Evolutionary conservation across 1,140 invertebrate species (phyloP).

Genomic region (Meloidogyne hapla): DNA sequence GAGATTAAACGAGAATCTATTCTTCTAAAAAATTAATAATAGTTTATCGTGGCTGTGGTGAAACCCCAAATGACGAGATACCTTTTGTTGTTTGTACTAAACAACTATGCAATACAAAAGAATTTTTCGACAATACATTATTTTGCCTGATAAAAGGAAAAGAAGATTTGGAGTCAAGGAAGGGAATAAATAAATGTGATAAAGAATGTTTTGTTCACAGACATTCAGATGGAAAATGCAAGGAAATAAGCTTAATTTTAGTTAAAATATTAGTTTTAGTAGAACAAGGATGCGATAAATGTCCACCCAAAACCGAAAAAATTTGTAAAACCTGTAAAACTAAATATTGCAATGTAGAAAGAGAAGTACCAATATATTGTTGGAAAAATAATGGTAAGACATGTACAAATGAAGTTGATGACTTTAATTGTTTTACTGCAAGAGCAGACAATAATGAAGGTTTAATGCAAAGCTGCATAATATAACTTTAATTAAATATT

Average conservation of each 20-base stretch:
- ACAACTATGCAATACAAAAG: background rate
- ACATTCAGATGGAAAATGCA: background rate
- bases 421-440: no score
- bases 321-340: background rate
- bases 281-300: background rate
- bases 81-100: background rate
- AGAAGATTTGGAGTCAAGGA: no score
- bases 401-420: no score
- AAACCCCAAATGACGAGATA: background rate
- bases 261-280: background rate
- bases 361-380: background rate
- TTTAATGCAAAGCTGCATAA: no score
- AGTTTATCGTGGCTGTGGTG: background rate
- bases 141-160: no score
- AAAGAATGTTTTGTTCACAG: no score
- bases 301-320: background rate
- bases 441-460: no score
- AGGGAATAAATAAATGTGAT: no score
- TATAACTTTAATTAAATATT: no score
- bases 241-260: background rate
- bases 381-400: background rate
- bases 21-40: no score
- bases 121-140: no score
- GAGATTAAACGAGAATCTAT: no score
- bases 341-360: background rate